Evolutionary conservation across 2,113 vertebrate genomes (phyloP).

Genomic region (Atrichornis clamosus): DNA sequence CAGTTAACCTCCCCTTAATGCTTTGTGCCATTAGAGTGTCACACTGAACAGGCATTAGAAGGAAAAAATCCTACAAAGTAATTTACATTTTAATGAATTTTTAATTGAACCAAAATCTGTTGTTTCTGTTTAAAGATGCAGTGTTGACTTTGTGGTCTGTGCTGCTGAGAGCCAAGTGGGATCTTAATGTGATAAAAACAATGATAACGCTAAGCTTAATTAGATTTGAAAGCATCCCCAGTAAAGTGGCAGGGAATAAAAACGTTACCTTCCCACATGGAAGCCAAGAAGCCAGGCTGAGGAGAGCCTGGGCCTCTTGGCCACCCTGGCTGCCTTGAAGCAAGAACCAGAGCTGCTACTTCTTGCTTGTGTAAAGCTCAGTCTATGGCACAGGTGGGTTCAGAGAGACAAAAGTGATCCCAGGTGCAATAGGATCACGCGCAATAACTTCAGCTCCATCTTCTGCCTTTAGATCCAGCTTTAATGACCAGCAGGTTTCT

Average conservation of each 20-base stretch:
- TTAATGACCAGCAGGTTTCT: not conserved
- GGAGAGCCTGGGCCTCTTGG: not conserved
- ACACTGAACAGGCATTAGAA: conserved; percentile 65
- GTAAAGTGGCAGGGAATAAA: conserved; percentile 29
- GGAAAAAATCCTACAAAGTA: conserved; percentile 65
- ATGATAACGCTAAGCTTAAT: conserved; percentile 79
- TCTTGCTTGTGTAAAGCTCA: not conserved
- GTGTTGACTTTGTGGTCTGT: conserved; percentile 76
- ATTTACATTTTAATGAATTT: conserved; percentile 88
- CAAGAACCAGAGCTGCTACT: not conserved
- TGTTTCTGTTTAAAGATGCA: conserved; percentile 83
- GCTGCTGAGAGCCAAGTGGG: conserved; percentile 73
- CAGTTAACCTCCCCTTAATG: conserved; percentile 53
- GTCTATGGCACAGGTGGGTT: fast-evolving
- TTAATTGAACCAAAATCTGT: conserved; percentile 86
- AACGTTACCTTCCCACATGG: not conserved
- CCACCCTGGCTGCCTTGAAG: not conserved
- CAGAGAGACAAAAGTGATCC: not conserved
- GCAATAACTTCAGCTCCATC: not conserved
- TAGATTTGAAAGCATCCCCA: conserved; percentile 70
- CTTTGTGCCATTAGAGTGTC: conserved; percentile 66
- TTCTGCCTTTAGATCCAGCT: not conserved
- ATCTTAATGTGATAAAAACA: conserved; percentile 79
- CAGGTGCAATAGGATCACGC: not conserved
- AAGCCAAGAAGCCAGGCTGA: not conserved